These are phyloP conservation scores for Leptocoma aspasia DNA, from an alignment of 2,113 vertebrate species.

Conservation along the genomic window DNA sequence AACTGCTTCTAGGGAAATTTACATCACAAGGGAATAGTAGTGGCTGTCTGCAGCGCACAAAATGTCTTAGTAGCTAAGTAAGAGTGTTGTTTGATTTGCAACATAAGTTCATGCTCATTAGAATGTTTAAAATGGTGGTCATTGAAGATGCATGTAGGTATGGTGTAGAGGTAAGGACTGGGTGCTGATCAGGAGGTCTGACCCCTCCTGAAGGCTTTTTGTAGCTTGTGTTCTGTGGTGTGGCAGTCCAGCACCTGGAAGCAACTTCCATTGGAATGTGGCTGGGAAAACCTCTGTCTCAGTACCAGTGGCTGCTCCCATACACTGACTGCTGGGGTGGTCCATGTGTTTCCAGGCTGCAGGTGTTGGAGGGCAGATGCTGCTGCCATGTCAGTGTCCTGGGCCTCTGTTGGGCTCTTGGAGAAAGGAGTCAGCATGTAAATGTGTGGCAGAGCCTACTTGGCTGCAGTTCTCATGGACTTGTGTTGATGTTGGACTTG, in stretches of 20 bases:
- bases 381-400: rapidly evolving
- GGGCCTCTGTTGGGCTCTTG: background rate
- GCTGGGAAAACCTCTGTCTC: background rate
- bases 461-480: background rate
- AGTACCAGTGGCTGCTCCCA: background rate
- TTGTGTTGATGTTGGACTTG: background rate
- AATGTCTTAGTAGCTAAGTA: background rate
- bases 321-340: rapidly evolving
- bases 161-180: background rate
- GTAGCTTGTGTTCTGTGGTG: background rate
- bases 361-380: background rate
- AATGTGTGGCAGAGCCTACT: background rate
- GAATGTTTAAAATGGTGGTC: background rate
- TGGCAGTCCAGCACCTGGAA: background rate
- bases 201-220: background rate
- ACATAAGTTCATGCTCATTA: background rate
- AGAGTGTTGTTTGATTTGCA: background rate
- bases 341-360: background rate
- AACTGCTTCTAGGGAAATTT: background rate
- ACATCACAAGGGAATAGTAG: background rate
- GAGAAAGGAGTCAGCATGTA: rapidly evolving
- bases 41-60: background rate
- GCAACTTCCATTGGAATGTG: background rate
- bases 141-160: rapidly evolving
- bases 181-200: background rate